These are phyloP conservation scores for Dicerorhinus sumatrensis DNA, from an alignment of 2,113 vertebrate species.

Conservation along the genomic window DNA sequence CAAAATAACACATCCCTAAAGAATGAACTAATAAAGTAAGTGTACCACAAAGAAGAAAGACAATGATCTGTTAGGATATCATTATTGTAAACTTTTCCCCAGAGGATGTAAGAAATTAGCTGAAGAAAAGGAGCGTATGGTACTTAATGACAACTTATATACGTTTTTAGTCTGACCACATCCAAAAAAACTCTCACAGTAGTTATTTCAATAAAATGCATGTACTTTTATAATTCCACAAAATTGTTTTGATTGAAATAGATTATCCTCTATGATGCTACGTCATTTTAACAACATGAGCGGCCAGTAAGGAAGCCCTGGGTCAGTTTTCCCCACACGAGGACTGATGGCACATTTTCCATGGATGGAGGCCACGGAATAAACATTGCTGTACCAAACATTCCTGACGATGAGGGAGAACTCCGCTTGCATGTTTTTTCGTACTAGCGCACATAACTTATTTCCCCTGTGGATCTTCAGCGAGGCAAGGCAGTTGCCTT, in stretches of 20 bases:
- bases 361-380: constrained; percentile 40
- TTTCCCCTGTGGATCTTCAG: constrained; percentile 74
- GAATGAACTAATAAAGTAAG: background rate
- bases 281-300: constrained; percentile 8
- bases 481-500: constrained; percentile 64
- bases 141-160: background rate
- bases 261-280: background rate
- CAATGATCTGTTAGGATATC: background rate
- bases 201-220: constrained; percentile 47
- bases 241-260: constrained; percentile 26
- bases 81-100: background rate
- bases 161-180: background rate
- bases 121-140: constrained; percentile 1
- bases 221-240: background rate
- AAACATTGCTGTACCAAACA: constrained; percentile 36
- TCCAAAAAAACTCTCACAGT: background rate
- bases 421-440: constrained; percentile 32
- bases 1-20: background rate
- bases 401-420: constrained; percentile 23
- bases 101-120: background rate
- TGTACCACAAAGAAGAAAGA: background rate
- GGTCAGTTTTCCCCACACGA: background rate
- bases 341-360: constrained; percentile 17
- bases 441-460: constrained; percentile 64
- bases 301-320: background rate